Conservation (phyloP, 2,888 invertebrate species). For the Diarsia dahlii region DNA sequence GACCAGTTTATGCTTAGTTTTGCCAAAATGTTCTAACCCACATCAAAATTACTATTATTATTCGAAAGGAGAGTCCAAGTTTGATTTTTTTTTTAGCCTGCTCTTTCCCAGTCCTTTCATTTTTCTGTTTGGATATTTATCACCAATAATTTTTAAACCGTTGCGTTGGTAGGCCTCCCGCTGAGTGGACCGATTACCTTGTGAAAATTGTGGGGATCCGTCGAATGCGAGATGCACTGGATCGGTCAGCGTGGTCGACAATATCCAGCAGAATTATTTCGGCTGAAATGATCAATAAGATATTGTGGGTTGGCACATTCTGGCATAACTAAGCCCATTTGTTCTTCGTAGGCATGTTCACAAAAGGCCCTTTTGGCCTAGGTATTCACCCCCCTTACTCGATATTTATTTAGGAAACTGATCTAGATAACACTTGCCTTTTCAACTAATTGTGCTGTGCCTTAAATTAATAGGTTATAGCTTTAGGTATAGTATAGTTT, state of each 20-base stretch:
- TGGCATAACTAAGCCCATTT: slow-evolving; percentile 7
- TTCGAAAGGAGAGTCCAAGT: background rate
- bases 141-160: too few species aligned
- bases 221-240: too few species aligned
- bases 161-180: too few species aligned
- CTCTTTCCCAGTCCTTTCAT: too few species aligned
- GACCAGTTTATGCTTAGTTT: slow-evolving; percentile 24
- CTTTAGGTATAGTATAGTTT: background rate
- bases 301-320: background rate
- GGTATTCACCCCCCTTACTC: background rate
- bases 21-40: background rate
- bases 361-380: background rate
- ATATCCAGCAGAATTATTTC: background rate
- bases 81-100: too few species aligned
- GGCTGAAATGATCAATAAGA: background rate
- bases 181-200: too few species aligned
- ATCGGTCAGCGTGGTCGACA: too few species aligned
- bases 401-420: slow-evolving; percentile 15
- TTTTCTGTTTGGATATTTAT: too few species aligned
- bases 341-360: background rate
- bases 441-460: slow-evolving; percentile 30
- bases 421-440: slow-evolving; percentile 47
- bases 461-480: slow-evolving; percentile 15
- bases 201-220: too few species aligned
- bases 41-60: background rate